A percentile compares a stretch with the other conserved stretches of the same genome.
Evolutionary conservation across 2,113 vertebrate species (phyloP).

Genomic region (Corydoras sp.): DNA sequence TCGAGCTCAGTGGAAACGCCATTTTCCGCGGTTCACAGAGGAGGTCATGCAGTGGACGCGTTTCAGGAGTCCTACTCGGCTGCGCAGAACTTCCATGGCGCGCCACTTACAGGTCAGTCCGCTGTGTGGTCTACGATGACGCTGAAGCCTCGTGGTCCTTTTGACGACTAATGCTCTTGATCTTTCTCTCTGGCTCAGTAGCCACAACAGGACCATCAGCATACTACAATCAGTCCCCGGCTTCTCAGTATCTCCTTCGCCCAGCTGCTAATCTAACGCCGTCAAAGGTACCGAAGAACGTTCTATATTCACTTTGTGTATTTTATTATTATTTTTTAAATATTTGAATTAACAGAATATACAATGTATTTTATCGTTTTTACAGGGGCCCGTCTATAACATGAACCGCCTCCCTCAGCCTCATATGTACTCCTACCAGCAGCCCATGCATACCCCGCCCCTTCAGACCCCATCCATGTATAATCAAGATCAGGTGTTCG

Average conservation of each 20-base stretch:
- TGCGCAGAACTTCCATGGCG: constrained; percentile 80
- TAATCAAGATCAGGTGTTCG: constrained; percentile 84
- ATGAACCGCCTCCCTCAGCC: constrained; percentile 88
- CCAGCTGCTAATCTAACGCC: constrained; percentile 87
- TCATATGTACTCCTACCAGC: constrained; percentile 86
- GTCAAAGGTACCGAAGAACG: constrained; percentile 75
- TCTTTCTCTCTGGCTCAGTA: constrained; percentile 62
- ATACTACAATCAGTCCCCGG: constrained; percentile 89
- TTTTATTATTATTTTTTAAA: no score
- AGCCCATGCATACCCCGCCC: constrained; percentile 85
- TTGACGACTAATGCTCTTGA: background rate
- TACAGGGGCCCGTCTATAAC: constrained; percentile 80
- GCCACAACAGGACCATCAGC: constrained; percentile 82
- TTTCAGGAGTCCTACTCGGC: constrained; percentile 78
- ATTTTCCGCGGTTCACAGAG: constrained; percentile 75
- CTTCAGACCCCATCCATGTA: constrained; percentile 83
- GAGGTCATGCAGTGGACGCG: constrained; percentile 76
- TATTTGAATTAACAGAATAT: background rate
- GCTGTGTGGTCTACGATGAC: background rate
- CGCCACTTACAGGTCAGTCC: constrained; percentile 80
- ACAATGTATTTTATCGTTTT: background rate
- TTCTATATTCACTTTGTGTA: no score
- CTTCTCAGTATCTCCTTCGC: constrained; percentile 88
- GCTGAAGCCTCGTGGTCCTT: background rate
- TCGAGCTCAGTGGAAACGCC: constrained; percentile 68